Base-by-base conservation (phyloP, 2,888 invertebrate genomes). In the Amphimallon solstitiale region DNA sequence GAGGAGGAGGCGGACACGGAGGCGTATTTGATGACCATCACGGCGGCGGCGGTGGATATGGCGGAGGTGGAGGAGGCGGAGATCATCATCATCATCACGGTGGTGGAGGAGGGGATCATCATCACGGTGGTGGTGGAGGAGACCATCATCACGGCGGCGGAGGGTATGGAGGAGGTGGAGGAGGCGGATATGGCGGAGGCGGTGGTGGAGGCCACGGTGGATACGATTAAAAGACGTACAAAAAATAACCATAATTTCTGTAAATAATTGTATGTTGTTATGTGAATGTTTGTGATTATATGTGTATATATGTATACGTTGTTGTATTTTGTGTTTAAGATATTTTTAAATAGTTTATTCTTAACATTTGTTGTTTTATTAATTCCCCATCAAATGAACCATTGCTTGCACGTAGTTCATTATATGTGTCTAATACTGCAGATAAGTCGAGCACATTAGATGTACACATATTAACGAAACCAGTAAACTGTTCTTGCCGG, bases 1-100 rank as follows among this genome's bases (percentile, higher is more conserved):
- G 56, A 12, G 64, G 52, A 9, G 60, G 56, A 10, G 9, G 35
- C n/a, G 68, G 63, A 23, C 46, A 56, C 10, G 62, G 54, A 7
- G 69, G 67, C 5, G 63, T 63, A 5, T 56, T 52, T 4, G 17
- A 12, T 17, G 67, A 61, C 17, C 38, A 64, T 19, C 63, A 66
- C 15, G 45, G 48, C n/a, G 63, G 66, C 21, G 69, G 68, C 21
- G 62, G 62, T 14, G 65, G 65, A 9, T 67, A 67, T 48, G 60
- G 60, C 60, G 66, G 69, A 46, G 63, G 69, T 3, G 62, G 69
- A 1, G 66, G 71, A 21, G 68, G 64, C 9, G 66, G 66, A 10
- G 63, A 61, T 21, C 2, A n/a, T 12, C 51, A 45, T 14, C 63
- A 49, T 23, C 48, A 46, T 12, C 37, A 60, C n/a, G 46, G 59